These are phyloP conservation scores for Podarcis lilfordi DNA, from an alignment of 2,797 vertebrate genomes.

Conservation along the genomic window DNA sequence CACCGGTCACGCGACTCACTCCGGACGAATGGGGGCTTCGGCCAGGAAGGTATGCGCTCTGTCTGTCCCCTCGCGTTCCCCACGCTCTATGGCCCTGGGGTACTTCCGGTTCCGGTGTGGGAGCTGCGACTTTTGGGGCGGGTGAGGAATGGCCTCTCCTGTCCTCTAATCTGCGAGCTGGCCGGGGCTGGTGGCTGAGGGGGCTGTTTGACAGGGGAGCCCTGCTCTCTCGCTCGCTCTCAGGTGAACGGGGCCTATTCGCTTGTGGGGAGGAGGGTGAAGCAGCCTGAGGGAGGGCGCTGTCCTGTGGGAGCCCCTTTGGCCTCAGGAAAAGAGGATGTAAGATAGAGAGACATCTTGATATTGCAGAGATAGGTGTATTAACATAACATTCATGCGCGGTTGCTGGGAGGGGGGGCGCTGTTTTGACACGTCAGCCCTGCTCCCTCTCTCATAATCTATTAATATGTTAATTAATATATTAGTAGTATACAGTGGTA, in stretches of 20 bases:
- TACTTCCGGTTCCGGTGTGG: constrained; percentile 25
- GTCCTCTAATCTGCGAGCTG: background rate
- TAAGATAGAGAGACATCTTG: background rate
- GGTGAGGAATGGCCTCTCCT: background rate
- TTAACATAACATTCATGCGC: no score
- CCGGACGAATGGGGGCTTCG: background rate
- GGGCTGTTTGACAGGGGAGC: background rate
- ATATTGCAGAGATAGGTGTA: no score
- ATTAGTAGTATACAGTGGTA: no score
- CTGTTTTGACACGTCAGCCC: no score
- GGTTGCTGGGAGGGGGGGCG: no score
- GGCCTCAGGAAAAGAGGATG: no score
- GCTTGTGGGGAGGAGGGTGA: background rate
- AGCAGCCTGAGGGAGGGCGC: no score
- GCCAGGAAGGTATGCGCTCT: no score
- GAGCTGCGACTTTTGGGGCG: background rate
- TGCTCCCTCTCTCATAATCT: no score
- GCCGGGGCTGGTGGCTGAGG: background rate
- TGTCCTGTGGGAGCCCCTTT: no score
- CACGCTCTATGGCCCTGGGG: background rate
- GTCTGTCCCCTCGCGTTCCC: fast-evolving
- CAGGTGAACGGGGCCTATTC: background rate
- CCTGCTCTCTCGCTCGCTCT: no score
- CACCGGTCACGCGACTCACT: background rate
- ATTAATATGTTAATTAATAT: no score